Evolutionary conservation across 2,113 vertebrate genomes (phyloP), one percentile per base, ranked within the genome.

Genomic region (Pseudolaguvia tuberculata): DNA sequence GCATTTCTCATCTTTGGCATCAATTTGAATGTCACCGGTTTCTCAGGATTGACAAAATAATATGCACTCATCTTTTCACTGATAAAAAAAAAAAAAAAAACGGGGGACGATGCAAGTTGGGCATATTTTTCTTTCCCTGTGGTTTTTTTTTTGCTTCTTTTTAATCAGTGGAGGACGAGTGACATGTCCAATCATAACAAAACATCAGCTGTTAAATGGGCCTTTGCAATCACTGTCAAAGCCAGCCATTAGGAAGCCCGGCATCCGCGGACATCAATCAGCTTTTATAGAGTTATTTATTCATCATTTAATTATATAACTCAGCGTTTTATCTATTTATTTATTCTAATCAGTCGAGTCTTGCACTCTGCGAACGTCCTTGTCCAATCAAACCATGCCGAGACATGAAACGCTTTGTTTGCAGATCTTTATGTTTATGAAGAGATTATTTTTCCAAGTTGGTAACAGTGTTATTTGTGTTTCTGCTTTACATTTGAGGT

Each of bases 111-210:
- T 84, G 93, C 93, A 94, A 87, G 93, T 92, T 87, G 91, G 91
- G 92, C 84, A 88, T 91, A 88, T 95, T 94, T 67, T 48, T 65
- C 23, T 66, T 8, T 25, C 11, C 1, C 45, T 55, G 5, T 9
- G 23, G 42, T 27, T 82, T 80, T 74, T 84, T 79, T 81, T 83
- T 80, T 70, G 67, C 91, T 93, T 93, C 93, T 95, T 95, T 96
- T 96, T 98, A 97, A 98, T 98, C 95, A 93, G 94, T 93, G 93
- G 91, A 93, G 93, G 93, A 93, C 95, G 96, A 98, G 94, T 98
- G 96, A 98, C 96, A 94, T 91, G 91, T 87, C 84, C 88, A 94
- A 96, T 98, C 96, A 98, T 93, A 98, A 98, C 95, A 97, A 97
- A 93, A 92, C 95, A 93, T 98, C 94, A 97, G 94, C 84, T 84